Evolutionary conservation across 2,888 invertebrate species (phyloP).

Genomic region (Brenthis daphne): DNA sequence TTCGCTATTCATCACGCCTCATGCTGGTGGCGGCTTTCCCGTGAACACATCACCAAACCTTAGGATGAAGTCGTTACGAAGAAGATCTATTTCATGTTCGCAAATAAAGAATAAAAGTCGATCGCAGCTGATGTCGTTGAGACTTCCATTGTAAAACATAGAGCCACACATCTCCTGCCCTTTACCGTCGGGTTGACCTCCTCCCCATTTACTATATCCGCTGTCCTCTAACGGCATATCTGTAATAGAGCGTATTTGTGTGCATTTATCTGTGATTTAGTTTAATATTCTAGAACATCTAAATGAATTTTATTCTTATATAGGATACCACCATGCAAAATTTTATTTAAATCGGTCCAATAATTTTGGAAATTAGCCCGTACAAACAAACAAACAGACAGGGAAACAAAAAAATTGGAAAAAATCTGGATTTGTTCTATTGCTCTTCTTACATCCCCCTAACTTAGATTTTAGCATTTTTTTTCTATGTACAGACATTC

Average conservation of each 20-base stretch:
- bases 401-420: no score
- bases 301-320: neutral
- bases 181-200: conserved; percentile 60
- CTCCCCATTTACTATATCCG: conserved; percentile 59
- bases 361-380: no score
- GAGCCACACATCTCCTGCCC: conserved; percentile 60
- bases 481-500: no score
- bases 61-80: conserved; percentile 36
- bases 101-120: conserved; percentile 62
- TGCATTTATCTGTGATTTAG: neutral
- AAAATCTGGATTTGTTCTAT: no score
- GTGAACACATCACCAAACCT: conserved; percentile 40
- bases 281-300: neutral
- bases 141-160: conserved; percentile 61
- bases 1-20: conserved; percentile 21
- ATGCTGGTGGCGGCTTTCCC: conserved; percentile 14
- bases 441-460: no score
- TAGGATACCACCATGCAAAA: no score
- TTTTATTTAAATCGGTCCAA: no score
- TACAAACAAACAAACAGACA: no score
- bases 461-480: no score
- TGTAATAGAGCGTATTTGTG: conserved; percentile 40
- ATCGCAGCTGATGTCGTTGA: conserved; percentile 60
- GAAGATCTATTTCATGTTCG: conserved; percentile 56
- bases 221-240: conserved; percentile 51